These are phyloP conservation scores for Indri indri DNA, from an alignment of 2,113 vertebrate genomes.

Conservation along the genomic window DNA sequence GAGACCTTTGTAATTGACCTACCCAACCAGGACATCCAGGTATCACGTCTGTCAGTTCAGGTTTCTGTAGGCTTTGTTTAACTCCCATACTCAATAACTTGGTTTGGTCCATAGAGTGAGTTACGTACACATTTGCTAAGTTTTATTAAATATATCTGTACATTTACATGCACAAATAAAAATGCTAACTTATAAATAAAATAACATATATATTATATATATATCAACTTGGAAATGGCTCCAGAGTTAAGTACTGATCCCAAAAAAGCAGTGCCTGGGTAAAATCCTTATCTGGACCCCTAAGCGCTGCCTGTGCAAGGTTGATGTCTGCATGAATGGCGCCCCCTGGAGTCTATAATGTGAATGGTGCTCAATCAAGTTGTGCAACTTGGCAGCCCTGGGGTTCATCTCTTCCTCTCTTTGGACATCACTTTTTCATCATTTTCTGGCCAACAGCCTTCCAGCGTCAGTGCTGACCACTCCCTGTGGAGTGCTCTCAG, in stretches of 20 bases:
- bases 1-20: neutral
- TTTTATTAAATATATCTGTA: neutral
- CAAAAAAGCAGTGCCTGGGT: neutral
- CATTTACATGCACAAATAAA: neutral
- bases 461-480: neutral
- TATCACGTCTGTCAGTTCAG: accelerated
- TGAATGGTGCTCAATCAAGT: neutral
- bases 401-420: neutral
- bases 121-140: neutral
- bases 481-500: neutral
- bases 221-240: neutral
- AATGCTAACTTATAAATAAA: no score
- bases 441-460: neutral
- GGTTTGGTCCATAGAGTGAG: neutral
- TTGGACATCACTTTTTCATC: neutral
- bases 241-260: neutral
- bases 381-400: neutral
- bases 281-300: neutral
- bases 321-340: neutral
- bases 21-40: neutral
- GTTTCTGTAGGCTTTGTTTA: neutral
- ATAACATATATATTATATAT: neutral
- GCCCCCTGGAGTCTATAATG: neutral
- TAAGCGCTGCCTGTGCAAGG: neutral
- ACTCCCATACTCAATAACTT: neutral